Conservation (phyloP, 1,140 invertebrate genomes). For the Triops longicaudatus region DNA sequence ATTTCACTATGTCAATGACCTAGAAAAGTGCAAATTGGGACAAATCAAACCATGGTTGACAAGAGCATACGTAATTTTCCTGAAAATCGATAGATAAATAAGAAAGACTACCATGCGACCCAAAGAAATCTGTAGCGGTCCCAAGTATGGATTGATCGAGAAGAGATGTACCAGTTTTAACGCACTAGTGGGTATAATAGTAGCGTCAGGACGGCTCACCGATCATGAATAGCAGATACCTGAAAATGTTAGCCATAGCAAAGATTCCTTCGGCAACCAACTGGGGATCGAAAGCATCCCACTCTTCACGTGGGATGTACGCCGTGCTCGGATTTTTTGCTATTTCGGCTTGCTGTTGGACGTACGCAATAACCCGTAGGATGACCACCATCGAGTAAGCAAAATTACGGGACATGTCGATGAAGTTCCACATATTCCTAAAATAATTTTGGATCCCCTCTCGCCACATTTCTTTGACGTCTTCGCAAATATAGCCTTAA, state of each 20-base stretch:
- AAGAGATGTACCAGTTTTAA: conserved; percentile 82
- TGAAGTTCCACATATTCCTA: conserved; percentile 90
- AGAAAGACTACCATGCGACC: conserved; percentile 42
- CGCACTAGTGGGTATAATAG: conserved; percentile 49
- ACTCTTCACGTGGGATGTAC: conserved; percentile 68
- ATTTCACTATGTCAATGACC: conserved; percentile 80
- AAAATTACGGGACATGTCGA: conserved; percentile 83
- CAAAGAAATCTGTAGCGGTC: conserved; percentile 73
- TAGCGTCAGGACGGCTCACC: background rate
- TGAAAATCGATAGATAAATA: background rate
- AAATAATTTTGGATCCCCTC: conserved; percentile 76
- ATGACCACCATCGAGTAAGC: conserved; percentile 71
- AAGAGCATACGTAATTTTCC: background rate
- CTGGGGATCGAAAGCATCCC: conserved; percentile 89
- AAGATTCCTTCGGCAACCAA: conserved; percentile 89
- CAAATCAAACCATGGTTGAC: background rate
- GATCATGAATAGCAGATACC: conserved; percentile 39
- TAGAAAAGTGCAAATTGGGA: conserved; percentile 42
- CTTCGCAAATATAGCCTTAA: conserved; percentile 80
- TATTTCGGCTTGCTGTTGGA: conserved; percentile 62
- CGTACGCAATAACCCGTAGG: conserved; percentile 64
- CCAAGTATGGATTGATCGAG: conserved; percentile 81
- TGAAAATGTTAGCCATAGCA: conserved; percentile 90
- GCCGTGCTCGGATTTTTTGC: conserved; percentile 51
- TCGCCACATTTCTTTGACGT: conserved; percentile 76